Evolutionary conservation across 2,113 vertebrate genomes (phyloP).

Genomic region (Typhlomys cinereus): DNA sequence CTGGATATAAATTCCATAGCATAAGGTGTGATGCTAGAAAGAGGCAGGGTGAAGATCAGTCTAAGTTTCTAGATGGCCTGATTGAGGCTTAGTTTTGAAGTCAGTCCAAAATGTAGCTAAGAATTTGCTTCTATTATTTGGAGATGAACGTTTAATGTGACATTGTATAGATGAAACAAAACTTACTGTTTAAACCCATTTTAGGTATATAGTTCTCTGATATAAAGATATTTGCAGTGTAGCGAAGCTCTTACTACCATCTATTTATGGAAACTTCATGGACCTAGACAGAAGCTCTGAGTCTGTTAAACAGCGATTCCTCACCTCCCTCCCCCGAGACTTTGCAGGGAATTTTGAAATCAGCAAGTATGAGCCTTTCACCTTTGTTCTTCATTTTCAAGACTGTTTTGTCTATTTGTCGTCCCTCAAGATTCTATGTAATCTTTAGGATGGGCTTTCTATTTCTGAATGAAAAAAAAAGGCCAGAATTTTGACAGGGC

Average conservation of each 20-base stretch:
- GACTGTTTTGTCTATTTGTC: neutral
- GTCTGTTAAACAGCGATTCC: neutral
- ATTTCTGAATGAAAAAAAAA: neutral
- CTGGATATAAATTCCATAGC: neutral
- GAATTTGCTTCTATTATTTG: neutral
- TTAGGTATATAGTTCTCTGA: neutral
- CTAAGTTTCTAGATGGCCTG: slow-evolving; percentile 7
- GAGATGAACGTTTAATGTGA: neutral
- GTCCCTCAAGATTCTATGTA: neutral
- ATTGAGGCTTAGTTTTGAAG: slow-evolving; percentile 34
- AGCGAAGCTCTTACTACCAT: neutral
- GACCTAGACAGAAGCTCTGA: neutral
- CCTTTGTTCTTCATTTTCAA: neutral
- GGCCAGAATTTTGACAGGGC: neutral
- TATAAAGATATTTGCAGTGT: neutral
- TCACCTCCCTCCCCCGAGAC: neutral
- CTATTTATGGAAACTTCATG: neutral
- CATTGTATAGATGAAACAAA: neutral
- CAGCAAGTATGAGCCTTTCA: neutral
- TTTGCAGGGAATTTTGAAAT: neutral
- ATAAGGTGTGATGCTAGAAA: neutral
- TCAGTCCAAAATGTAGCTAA: slow-evolving; percentile 36
- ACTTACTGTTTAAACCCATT: neutral
- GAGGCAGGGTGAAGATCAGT: neutral
- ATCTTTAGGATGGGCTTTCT: slow-evolving; percentile 22